A percentile compares a stretch with the other conserved stretches of the same genome.
Conservation (phyloP, 2,888 invertebrate species). For the Cryptosula pallasiana region DNA sequence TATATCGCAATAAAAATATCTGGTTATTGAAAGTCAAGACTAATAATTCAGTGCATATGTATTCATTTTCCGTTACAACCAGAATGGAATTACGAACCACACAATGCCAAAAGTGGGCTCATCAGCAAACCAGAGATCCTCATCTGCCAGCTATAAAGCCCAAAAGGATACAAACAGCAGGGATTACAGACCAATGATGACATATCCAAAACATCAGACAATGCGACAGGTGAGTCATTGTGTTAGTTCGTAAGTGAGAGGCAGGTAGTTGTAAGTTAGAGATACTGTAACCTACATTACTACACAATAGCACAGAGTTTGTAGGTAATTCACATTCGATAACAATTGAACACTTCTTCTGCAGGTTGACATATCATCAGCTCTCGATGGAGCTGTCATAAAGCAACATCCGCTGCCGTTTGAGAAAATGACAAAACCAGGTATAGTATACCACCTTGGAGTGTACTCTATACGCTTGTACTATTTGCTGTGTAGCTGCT, state of each 20-base stretch:
- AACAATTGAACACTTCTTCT: no score
- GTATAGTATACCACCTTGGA: neutral
- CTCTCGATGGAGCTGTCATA: constrained; percentile 30
- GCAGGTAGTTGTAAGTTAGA: no score
- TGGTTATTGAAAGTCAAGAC: no score
- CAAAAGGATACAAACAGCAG: neutral
- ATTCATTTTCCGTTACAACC: no score
- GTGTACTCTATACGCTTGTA: neutral
- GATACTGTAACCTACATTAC: no score
- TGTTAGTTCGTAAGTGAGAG: no score
- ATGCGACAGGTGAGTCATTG: neutral
- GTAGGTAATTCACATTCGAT: no score
- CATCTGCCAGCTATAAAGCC: neutral
- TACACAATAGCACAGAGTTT: no score
- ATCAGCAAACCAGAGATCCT: neutral
- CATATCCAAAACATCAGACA: neutral
- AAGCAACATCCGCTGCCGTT: constrained; percentile 38
- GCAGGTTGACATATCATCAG: constrained; percentile 4
- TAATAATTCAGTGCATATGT: no score
- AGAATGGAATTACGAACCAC: neutral
- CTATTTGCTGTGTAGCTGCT: neutral
- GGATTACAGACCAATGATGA: neutral
- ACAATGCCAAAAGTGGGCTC: neutral
- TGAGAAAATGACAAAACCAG: constrained; percentile 28
- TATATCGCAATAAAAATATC: no score